phyloP scores from a whole-genome alignment of 23 tunicate genomes.

The Clavelina lepadiformis region DNA sequence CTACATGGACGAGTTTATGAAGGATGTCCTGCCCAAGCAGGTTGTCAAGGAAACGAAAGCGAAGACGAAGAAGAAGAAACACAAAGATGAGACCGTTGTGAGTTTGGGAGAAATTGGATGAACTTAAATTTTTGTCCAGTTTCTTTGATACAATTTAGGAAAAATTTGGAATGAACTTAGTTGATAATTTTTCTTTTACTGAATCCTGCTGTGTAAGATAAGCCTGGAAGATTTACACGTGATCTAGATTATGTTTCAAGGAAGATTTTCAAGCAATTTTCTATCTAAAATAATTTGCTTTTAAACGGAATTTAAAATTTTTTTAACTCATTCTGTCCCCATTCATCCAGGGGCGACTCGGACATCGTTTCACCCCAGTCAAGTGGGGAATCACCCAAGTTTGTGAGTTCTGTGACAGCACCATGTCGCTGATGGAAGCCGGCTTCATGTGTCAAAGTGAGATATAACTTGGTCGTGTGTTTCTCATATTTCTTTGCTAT shows the following conservation, averaged over 20 bases:
- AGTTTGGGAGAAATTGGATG: too few relatives aligned
- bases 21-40: conserved; percentile 34
- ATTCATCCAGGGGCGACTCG: conserved; percentile 25
- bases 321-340: too few relatives aligned
- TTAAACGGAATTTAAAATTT: too few relatives aligned
- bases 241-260: neutral
- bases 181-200: too few relatives aligned
- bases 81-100: conserved; percentile 32
- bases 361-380: conserved; percentile 31
- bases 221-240: neutral
- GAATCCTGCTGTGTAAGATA: neutral
- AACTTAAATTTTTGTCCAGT: too few relatives aligned
- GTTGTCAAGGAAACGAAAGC: conserved; percentile 12
- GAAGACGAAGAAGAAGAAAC: conserved; percentile 19
- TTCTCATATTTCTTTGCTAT: too few relatives aligned
- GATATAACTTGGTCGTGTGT: neutral
- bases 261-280: too few relatives aligned
- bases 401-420: conserved; percentile 36
- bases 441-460: conserved; percentile 47
- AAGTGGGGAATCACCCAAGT: conserved; percentile 65
- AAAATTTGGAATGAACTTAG: too few relatives aligned
- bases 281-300: too few relatives aligned
- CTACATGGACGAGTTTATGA: conserved; percentile 56
- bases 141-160: too few relatives aligned
- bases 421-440: conserved; percentile 56